Conservation (phyloP, 2,113 vertebrate species). For the Thamnophis sirtalis region DNA sequence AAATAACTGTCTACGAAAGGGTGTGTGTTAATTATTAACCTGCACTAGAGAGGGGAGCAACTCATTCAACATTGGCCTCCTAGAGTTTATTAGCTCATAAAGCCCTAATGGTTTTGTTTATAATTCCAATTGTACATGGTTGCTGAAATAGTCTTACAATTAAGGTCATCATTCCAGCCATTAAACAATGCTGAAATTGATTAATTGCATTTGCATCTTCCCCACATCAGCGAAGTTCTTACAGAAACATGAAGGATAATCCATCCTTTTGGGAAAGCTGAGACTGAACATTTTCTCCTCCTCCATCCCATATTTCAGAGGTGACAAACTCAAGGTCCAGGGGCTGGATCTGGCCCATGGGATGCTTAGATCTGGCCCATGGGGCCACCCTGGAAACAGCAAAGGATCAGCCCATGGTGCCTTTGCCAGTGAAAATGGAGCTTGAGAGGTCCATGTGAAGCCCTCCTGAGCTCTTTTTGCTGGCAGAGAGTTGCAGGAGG, state of each 20-base stretch:
- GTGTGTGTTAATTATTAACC: conserved; percentile 63
- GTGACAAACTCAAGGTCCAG: no score
- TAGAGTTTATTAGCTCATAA: conserved; percentile 36
- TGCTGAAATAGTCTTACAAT: neutral
- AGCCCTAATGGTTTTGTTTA: conserved; percentile 31
- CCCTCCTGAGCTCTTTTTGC: no score
- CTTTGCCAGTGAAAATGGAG: no score
- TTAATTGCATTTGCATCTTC: neutral
- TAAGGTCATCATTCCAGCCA: neutral
- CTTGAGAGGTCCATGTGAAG: no score
- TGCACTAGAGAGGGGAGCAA: conserved; percentile 45
- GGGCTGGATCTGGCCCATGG: no score
- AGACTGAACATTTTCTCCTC: neutral
- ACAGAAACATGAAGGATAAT: neutral
- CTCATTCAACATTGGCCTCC: conserved; percentile 40
- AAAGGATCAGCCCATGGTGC: no score
- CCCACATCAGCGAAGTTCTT: neutral
- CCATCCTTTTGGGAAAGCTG: neutral
- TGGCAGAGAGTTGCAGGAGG: no score
- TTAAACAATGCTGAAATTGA: neutral
- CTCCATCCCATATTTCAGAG: neutral
- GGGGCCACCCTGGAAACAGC: no score
- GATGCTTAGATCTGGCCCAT: no score
- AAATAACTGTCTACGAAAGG: conserved; percentile 42
- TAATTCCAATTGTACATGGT: neutral